Conservation (phyloP, 2,797 vertebrate species). For the Ctenosaura bakeri region DNA sequence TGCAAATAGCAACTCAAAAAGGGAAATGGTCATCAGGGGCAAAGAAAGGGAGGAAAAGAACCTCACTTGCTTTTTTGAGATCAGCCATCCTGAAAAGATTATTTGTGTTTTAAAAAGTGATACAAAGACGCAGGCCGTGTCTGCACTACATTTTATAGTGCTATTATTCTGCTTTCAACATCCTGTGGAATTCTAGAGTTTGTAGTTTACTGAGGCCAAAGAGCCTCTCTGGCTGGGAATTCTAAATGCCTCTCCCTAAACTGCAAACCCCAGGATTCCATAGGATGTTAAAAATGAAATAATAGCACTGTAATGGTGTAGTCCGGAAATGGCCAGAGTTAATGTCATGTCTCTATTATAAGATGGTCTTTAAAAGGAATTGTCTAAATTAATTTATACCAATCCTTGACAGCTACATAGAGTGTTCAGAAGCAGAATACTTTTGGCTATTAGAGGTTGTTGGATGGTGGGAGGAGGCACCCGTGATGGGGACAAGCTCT, state of each 20-base stretch:
- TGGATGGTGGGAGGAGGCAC: not conserved
- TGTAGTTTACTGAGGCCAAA: too few species aligned
- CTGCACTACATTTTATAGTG: too few species aligned
- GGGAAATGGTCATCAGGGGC: not conserved
- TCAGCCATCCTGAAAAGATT: not conserved
- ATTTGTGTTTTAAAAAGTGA: constrained; percentile 6
- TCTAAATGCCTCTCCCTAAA: too few species aligned
- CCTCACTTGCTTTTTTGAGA: not conserved
- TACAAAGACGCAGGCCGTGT: not conserved
- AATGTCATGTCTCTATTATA: not conserved
- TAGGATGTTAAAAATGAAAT: too few species aligned
- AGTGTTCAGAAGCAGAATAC: too few species aligned
- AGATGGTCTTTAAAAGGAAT: not conserved
- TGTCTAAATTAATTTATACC: not conserved
- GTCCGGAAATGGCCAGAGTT: not conserved
- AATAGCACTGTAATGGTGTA: too few species aligned
- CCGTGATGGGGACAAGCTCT: too few species aligned
- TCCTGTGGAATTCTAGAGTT: too few species aligned
- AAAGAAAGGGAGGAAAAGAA: not conserved
- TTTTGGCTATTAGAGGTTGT: not conserved
- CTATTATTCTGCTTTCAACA: too few species aligned
- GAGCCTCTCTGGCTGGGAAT: too few species aligned
- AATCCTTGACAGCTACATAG: not conserved
- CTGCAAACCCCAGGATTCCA: too few species aligned
- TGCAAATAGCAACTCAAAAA: not conserved